A percentile compares a stretch with the other conserved stretches of the same genome.
These are phyloP conservation scores for Brachyalestes nurse DNA, from an alignment of 2,797 vertebrate species.

Conservation along the genomic window DNA sequence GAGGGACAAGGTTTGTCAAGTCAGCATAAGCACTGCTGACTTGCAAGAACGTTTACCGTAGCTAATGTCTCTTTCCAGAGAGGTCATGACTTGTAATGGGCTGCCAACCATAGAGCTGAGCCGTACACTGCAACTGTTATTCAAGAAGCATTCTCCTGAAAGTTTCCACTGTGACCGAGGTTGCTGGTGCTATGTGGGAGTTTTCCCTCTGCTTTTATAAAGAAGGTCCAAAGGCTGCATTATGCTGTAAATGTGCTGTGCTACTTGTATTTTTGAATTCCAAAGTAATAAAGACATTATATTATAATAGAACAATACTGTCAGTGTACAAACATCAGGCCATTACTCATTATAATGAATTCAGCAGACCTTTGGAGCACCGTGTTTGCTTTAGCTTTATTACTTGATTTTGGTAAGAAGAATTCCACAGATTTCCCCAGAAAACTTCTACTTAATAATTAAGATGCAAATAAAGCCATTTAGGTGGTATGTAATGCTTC, in stretches of 20 bases:
- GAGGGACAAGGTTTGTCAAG: constrained; percentile 32
- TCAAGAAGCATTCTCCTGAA: constrained; percentile 40
- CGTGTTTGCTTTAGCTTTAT: neutral
- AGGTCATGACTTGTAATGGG: constrained; percentile 54
- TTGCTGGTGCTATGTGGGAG: constrained; percentile 13
- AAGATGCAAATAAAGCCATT: no score
- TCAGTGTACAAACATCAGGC: neutral
- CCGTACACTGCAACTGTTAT: constrained; percentile 37
- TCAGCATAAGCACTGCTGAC: constrained; percentile 55
- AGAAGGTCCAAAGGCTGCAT: constrained; percentile 2
- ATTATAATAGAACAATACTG: neutral
- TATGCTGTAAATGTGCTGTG: neutral
- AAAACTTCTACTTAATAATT: no score
- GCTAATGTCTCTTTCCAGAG: constrained; percentile 46
- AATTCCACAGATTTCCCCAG: no score
- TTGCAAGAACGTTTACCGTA: constrained; percentile 47
- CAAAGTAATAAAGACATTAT: neutral
- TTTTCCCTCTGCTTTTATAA: constrained; percentile 13
- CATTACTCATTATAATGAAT: neutral
- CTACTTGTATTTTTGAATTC: neutral
- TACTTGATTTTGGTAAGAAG: neutral
- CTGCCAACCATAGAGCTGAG: constrained; percentile 45
- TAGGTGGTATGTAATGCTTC: no score
- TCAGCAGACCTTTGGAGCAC: neutral
- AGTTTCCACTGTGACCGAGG: neutral